Conservation (phyloP, 2,888 invertebrate genomes). For the Drosophila mercatorum region DNA sequence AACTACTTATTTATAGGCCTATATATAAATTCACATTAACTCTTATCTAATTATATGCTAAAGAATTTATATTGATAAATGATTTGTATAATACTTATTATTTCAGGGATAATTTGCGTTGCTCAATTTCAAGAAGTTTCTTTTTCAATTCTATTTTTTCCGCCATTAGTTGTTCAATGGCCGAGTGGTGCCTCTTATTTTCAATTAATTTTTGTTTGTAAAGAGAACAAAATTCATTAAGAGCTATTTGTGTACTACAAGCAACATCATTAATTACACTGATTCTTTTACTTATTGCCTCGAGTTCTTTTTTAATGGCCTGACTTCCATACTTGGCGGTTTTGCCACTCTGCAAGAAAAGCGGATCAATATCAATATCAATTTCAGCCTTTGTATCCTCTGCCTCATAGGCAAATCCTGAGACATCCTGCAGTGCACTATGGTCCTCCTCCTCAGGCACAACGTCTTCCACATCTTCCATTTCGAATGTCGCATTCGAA, state of each 20-base stretch:
- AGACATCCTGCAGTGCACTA: conserved; percentile 42
- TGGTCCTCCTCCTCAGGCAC: conserved; percentile 64
- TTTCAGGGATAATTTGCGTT: conserved; percentile 58
- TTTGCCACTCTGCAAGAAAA: conserved; percentile 54
- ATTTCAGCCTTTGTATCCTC: conserved; percentile 54
- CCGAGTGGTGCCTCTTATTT: conserved; percentile 65
- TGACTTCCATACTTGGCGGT: conserved; percentile 19
- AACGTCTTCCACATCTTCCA: conserved; percentile 68
- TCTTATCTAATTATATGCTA: conserved; percentile 27
- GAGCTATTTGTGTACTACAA: conserved; percentile 36
- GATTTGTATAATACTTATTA: conserved; percentile 23
- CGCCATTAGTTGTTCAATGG: conserved; percentile 58
- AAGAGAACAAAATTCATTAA: conserved; percentile 56
- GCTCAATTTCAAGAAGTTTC: conserved; percentile 65
- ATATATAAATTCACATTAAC: conserved; percentile 18
- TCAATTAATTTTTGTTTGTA: conserved; percentile 63
- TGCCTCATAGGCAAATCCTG: conserved; percentile 59
- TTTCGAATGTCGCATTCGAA: conserved; percentile 54
- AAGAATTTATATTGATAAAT: conserved; percentile 6
- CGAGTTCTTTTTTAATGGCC: conserved; percentile 41
- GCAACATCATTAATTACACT: conserved; percentile 40
- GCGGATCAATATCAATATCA: conserved; percentile 60
- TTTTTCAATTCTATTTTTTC: conserved; percentile 64
- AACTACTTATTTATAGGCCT: conserved; percentile 14
- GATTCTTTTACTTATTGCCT: conserved; percentile 45